These are phyloP conservation scores for Paralichthys olivaceus DNA, from an alignment of 2,113 vertebrate species.

Conservation along the genomic window DNA sequence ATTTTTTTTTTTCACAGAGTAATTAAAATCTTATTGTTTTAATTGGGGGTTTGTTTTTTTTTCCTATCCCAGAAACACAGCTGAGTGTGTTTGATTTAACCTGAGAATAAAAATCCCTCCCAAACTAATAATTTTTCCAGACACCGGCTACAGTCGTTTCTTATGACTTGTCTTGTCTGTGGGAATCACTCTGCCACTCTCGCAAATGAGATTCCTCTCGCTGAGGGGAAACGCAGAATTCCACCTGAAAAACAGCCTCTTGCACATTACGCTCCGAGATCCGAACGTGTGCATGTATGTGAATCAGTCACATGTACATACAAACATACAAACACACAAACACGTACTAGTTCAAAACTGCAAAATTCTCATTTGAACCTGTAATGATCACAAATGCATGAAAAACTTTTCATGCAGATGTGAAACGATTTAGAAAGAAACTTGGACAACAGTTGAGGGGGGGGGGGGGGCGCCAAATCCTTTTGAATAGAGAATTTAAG, in stretches of 20 bases:
- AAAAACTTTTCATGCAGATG: too few relatives aligned
- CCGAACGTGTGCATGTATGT: not conserved
- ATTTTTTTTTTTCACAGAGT: not conserved
- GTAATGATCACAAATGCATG: too few relatives aligned
- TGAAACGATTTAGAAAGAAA: too few relatives aligned
- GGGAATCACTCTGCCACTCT: conserved; percentile 16
- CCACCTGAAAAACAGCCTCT: not conserved
- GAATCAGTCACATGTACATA: not conserved
- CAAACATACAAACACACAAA: too few relatives aligned
- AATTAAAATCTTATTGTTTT: conserved; percentile 4
- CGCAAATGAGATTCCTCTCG: not conserved
- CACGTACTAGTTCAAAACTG: too few relatives aligned
- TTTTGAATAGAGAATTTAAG: too few relatives aligned
- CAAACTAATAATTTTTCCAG: not conserved
- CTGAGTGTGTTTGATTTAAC: not conserved
- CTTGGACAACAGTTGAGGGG: too few relatives aligned
- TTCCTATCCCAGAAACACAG: not conserved
- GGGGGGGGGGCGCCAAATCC: too few relatives aligned
- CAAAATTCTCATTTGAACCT: not conserved
- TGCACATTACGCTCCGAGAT: not conserved
- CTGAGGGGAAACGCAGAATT: not conserved
- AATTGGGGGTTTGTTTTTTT: not conserved
- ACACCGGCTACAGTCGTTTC: not conserved
- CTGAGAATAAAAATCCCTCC: not conserved
- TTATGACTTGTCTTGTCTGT: not conserved